Conservation (phyloP, 2,113 vertebrate species). For the Grus americana region DNA sequence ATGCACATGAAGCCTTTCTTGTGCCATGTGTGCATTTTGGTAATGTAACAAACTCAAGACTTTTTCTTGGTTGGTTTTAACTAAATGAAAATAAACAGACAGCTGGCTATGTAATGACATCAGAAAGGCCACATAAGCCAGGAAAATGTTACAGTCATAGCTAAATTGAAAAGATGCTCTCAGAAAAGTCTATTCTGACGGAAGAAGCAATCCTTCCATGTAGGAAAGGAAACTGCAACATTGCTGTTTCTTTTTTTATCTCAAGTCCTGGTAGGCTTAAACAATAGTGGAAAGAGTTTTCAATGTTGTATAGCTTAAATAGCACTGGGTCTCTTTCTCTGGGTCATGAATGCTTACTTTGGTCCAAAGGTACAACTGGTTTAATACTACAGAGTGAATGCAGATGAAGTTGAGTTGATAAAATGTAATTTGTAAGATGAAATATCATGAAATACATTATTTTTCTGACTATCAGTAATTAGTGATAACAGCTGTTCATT, state of each 20-base stretch:
- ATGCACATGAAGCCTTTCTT: neutral
- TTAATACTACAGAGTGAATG: neutral
- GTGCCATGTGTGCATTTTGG: neutral
- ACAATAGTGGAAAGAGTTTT: neutral
- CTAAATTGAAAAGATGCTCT: slow-evolving; percentile 24
- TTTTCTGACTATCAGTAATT: neutral
- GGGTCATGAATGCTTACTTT: neutral
- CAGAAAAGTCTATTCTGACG: slow-evolving; percentile 16
- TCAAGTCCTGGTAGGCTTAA: neutral
- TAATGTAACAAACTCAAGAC: neutral
- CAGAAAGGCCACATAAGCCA: slow-evolving; percentile 32
- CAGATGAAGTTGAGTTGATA: neutral
- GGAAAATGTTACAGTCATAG: slow-evolving; percentile 42
- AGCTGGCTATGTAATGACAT: slow-evolving; percentile 29
- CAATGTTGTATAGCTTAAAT: neutral
- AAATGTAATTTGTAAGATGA: neutral
- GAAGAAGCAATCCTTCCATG: neutral
- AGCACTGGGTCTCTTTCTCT: neutral
- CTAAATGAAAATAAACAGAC: slow-evolving; percentile 20
- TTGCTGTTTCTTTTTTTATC: neutral
- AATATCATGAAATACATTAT: neutral
- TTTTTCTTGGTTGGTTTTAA: neutral
- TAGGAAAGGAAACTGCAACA: neutral
- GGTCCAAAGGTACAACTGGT: neutral
- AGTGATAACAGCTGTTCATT: neutral